Evolutionary conservation across 2,888 invertebrate genomes (phyloP).

Genomic region (Salpingus planirostris): DNA sequence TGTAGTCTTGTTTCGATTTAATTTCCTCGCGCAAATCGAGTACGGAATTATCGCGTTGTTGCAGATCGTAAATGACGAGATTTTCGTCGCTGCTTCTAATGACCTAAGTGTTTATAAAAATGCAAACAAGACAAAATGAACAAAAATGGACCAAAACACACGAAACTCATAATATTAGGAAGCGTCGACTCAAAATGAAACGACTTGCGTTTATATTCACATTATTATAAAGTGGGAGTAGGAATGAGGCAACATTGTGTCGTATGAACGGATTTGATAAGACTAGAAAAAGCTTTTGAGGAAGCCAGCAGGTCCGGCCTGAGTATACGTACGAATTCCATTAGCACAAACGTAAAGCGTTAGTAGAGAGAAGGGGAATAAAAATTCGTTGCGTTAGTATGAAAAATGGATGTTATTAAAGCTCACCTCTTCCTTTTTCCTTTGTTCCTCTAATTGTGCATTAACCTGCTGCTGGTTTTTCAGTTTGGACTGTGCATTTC

Average conservation of each 20-base stretch:
- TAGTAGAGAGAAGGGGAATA: slow-evolving; percentile 10
- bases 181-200: slow-evolving; percentile 11
- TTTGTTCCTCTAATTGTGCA: slow-evolving; percentile 55
- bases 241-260: slow-evolving; percentile 39
- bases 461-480: slow-evolving; percentile 75
- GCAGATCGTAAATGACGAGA: slow-evolving; percentile 17
- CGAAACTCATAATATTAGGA: too few relatives aligned
- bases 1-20: slow-evolving; percentile 23
- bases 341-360: slow-evolving; percentile 21
- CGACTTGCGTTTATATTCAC: too few relatives aligned
- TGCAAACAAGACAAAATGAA: too few relatives aligned
- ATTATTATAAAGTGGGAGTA: slow-evolving; percentile 23
- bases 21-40: slow-evolving; percentile 20
- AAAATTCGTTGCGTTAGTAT: slow-evolving; percentile 1
- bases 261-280: slow-evolving; percentile 20
- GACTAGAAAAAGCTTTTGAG: slow-evolving; percentile 90
- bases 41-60: slow-evolving; percentile 17
- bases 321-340: slow-evolving; percentile 25
- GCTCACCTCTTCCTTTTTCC: slow-evolving; percentile 53
- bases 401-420: slow-evolving; percentile 19
- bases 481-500: slow-evolving; percentile 83
- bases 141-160: slow-evolving; percentile 17
- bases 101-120: slow-evolving; percentile 11
- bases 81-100: slow-evolving; percentile 12
- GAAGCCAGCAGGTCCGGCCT: slow-evolving; percentile 91